Evolutionary conservation across 2,888 invertebrate genomes (phyloP).

Genomic region (Leucozona laternaria): DNA sequence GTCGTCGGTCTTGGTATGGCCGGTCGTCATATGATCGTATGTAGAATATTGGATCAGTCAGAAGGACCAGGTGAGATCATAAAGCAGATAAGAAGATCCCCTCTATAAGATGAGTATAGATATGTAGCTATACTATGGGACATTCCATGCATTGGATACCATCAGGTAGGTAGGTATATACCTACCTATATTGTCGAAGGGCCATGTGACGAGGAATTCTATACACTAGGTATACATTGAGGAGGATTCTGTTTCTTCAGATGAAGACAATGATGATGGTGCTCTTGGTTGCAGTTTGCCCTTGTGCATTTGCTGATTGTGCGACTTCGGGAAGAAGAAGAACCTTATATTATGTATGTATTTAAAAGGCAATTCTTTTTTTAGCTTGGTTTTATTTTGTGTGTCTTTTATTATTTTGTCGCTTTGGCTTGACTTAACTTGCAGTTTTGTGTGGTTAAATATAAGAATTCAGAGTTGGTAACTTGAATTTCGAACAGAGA

Average conservation of each 20-base stretch:
- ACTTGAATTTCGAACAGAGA: conserved; percentile 30
- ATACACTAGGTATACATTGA: conserved; percentile 12
- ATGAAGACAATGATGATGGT: conserved; percentile 7
- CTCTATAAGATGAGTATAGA: conserved; percentile 26
- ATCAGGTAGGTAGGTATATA: not conserved
- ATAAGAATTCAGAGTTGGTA: conserved; percentile 27
- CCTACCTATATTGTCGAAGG: conserved; percentile 37
- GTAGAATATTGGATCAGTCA: conserved; percentile 76
- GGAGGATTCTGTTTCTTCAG: conserved; percentile 49
- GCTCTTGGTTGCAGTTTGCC: conserved; percentile 56
- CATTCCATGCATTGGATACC: conserved; percentile 66
- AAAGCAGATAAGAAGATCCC: conserved; percentile 71
- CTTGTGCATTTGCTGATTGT: conserved; percentile 53
- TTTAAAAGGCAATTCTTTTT: conserved; percentile 33
- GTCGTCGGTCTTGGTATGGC: conserved; percentile 9
- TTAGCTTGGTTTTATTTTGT: conserved; percentile 8
- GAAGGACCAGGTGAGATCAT: conserved; percentile 75
- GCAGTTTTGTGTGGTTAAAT: conserved; percentile 40
- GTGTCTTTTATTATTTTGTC: conserved; percentile 8
- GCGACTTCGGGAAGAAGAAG: conserved; percentile 20
- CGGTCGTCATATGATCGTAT: conserved; percentile 72
- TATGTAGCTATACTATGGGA: conserved; percentile 23
- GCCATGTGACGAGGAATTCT: conserved; percentile 55
- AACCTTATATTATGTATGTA: not conserved
- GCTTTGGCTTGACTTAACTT: conserved; percentile 30